Conservation (phyloP, 1,140 invertebrate genomes). For the Schlechtendalia chinensis region DNA sequence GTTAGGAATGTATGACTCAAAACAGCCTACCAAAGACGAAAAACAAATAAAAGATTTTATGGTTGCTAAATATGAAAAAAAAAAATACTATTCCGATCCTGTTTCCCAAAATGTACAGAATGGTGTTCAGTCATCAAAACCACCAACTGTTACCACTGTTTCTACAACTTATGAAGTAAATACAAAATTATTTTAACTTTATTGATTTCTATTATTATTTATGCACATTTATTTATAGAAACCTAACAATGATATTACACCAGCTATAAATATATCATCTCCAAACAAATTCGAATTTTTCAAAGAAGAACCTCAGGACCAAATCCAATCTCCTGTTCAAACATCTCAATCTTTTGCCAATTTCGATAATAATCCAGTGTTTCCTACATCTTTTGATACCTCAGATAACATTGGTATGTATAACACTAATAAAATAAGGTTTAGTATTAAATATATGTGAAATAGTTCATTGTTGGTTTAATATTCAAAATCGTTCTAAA, state of each 20-base stretch:
- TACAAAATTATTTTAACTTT: background rate
- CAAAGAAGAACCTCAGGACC: background rate
- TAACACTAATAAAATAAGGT: background rate
- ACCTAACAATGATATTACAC: background rate
- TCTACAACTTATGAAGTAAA: constrained; percentile 36
- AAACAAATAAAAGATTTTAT: constrained; percentile 87
- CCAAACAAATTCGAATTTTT: constrained; percentile 41
- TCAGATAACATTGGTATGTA: constrained; percentile 39
- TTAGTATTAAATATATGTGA: too few species aligned
- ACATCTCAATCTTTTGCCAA: constrained; percentile 64
- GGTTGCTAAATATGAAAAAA: constrained; percentile 90
- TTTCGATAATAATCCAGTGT: constrained; percentile 63
- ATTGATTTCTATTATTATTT: background rate
- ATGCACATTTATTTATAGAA: constrained; percentile 1
- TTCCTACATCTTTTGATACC: constrained; percentile 31
- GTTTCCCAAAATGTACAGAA: background rate
- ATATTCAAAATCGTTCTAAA: too few species aligned
- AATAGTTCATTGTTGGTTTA: too few species aligned
- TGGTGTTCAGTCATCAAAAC: constrained; percentile 7
- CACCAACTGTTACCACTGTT: background rate
- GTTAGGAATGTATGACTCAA: constrained; percentile 76
- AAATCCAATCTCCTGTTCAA: constrained; percentile 52
- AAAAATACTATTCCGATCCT: constrained; percentile 61
- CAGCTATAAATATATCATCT: constrained; percentile 31
- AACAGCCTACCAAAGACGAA: constrained; percentile 71